A percentile compares a stretch with the other conserved stretches of the same genome.
Evolutionary conservation across 2,113 vertebrate genomes (phyloP).

Genomic region (Grantiella picta): DNA sequence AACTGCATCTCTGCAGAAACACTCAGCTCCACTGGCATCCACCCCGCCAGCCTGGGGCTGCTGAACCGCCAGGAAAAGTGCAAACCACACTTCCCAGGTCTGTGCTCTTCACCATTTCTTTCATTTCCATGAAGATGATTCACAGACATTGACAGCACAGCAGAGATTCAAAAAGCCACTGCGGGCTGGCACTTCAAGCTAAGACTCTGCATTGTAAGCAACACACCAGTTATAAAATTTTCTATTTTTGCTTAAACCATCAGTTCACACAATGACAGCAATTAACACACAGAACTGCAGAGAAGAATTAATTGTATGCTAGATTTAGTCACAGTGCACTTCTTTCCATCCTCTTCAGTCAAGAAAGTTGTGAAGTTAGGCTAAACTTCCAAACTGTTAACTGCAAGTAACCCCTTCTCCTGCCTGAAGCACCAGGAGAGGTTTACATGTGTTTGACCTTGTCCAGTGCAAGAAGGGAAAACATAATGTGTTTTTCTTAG

Average conservation of each 20-base stretch:
- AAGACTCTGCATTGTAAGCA: conserved; percentile 29
- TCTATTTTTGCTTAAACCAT: conserved; percentile 58
- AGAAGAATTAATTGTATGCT: conserved; percentile 51
- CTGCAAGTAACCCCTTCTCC: not conserved
- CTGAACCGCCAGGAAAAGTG: not conserved
- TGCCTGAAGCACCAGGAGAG: not conserved
- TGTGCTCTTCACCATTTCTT: not conserved
- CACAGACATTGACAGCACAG: conserved; percentile 28
- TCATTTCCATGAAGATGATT: conserved; percentile 20
- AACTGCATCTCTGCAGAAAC: not conserved
- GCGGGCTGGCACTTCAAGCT: conserved; percentile 24
- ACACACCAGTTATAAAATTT: not conserved
- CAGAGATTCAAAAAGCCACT: conserved; percentile 1
- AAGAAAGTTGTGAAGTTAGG: not conserved
- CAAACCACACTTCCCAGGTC: not conserved
- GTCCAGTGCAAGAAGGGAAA: not conserved
- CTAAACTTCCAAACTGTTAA: not conserved
- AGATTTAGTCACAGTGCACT: conserved; percentile 18
- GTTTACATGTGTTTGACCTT: not conserved
- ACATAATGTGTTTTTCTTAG: not conserved
- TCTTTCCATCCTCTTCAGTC: not conserved
- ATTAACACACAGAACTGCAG: conserved; percentile 38
- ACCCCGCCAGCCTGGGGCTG: not conserved
- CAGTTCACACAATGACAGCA: conserved; percentile 60
- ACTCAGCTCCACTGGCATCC: not conserved